Base-by-base conservation (phyloP, 2,888 invertebrate genomes). In the Eustalomyia histrio region DNA sequence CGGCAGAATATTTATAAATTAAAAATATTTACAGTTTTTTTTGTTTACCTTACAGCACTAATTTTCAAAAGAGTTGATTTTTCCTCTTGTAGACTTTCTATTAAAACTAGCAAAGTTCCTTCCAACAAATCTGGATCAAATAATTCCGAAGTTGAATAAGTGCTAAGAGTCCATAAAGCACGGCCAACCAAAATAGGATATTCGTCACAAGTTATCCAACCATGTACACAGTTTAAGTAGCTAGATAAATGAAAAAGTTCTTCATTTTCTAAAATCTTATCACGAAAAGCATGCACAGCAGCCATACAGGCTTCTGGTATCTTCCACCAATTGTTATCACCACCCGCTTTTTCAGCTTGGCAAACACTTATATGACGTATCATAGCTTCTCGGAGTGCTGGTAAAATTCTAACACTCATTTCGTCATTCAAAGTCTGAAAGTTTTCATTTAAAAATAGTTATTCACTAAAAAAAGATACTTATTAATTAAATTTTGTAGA, bases 241-340 rank as follows among this genome's bases (percentile, higher is more conserved):
- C 90, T 90, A 0, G 87, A 80, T 47, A 91, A 84, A 85, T 91
- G 90, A 72, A 91, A 91, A 74, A 89, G 87, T n/a, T 88, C 86
- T 52, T 89, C 87, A 17, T 85, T 86, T 55, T 88, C 88, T 1
- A 91, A 83, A 47, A 91, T 90, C 2, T 90, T 73, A 53, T 89
- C 91, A 47, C 92, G 92, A 16, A 92, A 92, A 24, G 91, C 90
- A 58, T 93, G 93, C 7, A 95, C 89, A 3, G 94, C 93, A 35
- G 93, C 89, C 91, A 95, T 92, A 69, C 93, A 92, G 0, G 94
- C 92, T 87, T 95, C 95, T 81, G 92, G 91, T 53, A 94, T 91
- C 89, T 94, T 95, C 95, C 94, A 95, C 92, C 94, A 92, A 76
- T 91, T 88, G 35, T 88, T 85, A 86, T 91, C 88, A 67, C 92